Percentiles rank a stretch among this genome's conserved stretches.
phyloP scores from a whole-genome alignment of 2,888 invertebrate genomes.

The Ennomos erosarius region DNA sequence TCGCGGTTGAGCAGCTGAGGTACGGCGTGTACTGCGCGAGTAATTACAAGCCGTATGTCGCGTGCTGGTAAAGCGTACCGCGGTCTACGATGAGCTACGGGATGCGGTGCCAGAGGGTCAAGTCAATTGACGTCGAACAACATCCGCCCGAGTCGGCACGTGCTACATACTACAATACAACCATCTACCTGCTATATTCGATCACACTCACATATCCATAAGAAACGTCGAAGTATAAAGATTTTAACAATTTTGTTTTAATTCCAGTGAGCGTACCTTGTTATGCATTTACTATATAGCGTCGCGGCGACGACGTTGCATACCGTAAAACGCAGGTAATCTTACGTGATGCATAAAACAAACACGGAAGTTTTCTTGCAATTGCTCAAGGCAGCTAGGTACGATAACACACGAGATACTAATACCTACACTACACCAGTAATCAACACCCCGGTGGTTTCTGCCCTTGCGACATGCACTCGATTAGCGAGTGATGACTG shows the following conservation, averaged over 20 bases:
- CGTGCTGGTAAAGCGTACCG: constrained; percentile 55
- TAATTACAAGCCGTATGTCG: constrained; percentile 47
- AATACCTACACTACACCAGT: constrained; percentile 32
- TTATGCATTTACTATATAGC: constrained; percentile 2
- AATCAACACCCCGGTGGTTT: constrained; percentile 35
- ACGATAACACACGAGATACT: constrained; percentile 23
- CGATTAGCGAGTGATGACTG: constrained; percentile 25
- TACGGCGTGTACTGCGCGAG: constrained; percentile 12
- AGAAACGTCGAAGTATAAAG: no score
- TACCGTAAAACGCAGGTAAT: constrained; percentile 40
- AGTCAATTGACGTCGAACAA: constrained; percentile 79
- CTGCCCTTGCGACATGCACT: constrained; percentile 33
- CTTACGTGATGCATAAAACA: constrained; percentile 45
- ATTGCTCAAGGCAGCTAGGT: constrained; percentile 41
- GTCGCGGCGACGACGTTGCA: constrained; percentile 3
- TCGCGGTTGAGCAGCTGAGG: constrained; percentile 16
- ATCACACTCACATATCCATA: not conserved
- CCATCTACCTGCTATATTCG: constrained; percentile 7
- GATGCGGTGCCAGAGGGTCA: constrained; percentile 77
- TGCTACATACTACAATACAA: constrained; percentile 53
- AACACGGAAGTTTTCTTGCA: constrained; percentile 52
- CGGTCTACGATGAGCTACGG: constrained; percentile 58
- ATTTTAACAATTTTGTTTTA: no score
- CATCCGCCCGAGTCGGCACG: constrained; percentile 75
- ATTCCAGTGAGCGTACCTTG: not conserved